Evolutionary conservation across 2,888 invertebrate species (phyloP).

Genomic region (Drosophila flavopinicola): DNA sequence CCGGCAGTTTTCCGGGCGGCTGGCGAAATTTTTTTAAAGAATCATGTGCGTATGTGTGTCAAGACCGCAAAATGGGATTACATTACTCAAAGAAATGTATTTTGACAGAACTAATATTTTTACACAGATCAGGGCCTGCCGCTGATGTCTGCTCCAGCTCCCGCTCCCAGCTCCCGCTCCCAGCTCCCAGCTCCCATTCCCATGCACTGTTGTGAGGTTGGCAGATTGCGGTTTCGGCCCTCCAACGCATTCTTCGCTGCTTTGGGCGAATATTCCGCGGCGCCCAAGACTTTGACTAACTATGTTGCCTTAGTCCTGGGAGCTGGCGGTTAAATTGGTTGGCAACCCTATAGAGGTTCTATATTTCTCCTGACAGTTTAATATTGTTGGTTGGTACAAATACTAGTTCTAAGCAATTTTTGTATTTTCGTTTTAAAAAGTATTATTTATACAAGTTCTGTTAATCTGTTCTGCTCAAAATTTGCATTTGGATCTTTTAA

Average conservation of each 20-base stretch:
- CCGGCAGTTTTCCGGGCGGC: constrained; percentile 20
- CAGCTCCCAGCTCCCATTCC: background rate
- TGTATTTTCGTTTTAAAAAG: too few species aligned
- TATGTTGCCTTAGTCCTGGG: constrained; percentile 25
- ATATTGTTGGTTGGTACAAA: too few species aligned
- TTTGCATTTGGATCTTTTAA: too few species aligned
- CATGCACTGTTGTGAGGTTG: constrained; percentile 10
- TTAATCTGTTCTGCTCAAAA: too few species aligned
- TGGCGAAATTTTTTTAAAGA: constrained; percentile 45
- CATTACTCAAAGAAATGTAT: constrained; percentile 83
- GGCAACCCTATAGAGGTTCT: constrained; percentile 16
- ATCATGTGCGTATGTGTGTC: constrained; percentile 63
- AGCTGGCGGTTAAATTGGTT: constrained; percentile 25
- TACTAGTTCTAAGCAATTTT: too few species aligned
- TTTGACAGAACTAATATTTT: constrained; percentile 83
- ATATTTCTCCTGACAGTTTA: too few species aligned
- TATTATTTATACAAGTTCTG: too few species aligned
- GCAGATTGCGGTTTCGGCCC: constrained; percentile 37
- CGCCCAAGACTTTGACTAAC: constrained; percentile 35
- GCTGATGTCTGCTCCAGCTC: constrained; percentile 40
- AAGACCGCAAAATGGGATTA: constrained; percentile 82
- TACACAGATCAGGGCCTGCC: constrained; percentile 68
- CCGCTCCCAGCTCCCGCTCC: background rate
- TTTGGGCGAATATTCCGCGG: background rate
- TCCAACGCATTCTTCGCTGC: constrained; percentile 13